Evolutionary conservation across 2,888 invertebrate genomes (phyloP), one percentile per base, ranked within the genome.

Genomic region (Polymixis flavicincta): DNA sequence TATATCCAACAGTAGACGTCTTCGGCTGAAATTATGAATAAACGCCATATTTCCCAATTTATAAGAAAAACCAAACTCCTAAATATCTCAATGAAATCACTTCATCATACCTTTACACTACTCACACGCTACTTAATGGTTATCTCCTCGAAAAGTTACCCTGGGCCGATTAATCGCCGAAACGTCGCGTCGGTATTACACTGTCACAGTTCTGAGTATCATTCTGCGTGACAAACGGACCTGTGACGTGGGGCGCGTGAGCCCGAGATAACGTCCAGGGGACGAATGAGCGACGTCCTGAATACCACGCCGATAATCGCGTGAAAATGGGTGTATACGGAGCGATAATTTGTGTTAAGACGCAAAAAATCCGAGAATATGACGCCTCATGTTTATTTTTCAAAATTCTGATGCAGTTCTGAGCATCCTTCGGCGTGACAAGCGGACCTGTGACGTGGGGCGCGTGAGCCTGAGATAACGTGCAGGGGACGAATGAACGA

Each of bases 201-300:
- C 74, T 87, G 88, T 89, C 90, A 86, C 87, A 82, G 85, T 74
- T 76, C 81, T 83, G 85, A 87, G 83, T 87, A 83, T 86, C 87
- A 88, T 80, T 81, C 88, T 88, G 89, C 73, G 87, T 93, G 94
- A 93, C 93, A 94, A 92, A 94, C 92, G 92, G 90, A 91, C 90
- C 86, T 77, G 89, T 89, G 91, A 92, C 90, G 89, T 87, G 88
- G 86, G 89, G 88, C 89, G 89, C 90, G 89, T 90, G 83, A 72
- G 90, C 89, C 88, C 75, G 82, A 91, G 94, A 95, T 95, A 95
- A 93, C 92, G 94, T 93, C 94, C 90, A 84, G 80, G 86, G 89
- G 91, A 93, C 90, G 93, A 94, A 94, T 94, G 91, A 89, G 89
- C 91, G 89, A 89, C 91, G 90, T 92, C 93, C 92, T 91, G 92